Conservation (phyloP, 2,888 invertebrate species). For the Amblyjoppa fuscipennis region DNA sequence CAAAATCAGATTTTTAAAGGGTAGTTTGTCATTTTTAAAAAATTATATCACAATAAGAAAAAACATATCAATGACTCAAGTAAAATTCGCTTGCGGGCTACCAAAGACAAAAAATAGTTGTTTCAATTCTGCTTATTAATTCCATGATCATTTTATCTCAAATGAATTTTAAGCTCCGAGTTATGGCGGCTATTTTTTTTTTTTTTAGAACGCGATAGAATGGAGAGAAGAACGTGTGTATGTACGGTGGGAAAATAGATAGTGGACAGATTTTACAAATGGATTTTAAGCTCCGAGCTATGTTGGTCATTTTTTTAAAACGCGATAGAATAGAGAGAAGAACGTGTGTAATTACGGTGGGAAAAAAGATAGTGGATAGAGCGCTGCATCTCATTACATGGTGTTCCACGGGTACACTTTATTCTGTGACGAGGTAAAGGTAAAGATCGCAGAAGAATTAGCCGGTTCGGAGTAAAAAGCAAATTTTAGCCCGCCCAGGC, state of each 20-base stretch:
- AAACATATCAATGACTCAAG: too few species aligned
- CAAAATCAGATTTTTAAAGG: background rate
- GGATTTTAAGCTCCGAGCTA: background rate
- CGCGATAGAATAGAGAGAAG: background rate
- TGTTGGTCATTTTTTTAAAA: background rate
- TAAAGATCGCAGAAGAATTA: conserved; percentile 17
- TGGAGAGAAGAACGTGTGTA: background rate
- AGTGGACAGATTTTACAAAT: background rate
- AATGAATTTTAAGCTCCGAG: background rate
- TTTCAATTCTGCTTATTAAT: too few species aligned
- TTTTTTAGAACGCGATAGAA: background rate
- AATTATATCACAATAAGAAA: too few species aligned
- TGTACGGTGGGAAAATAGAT: background rate
- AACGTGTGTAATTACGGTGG: background rate
- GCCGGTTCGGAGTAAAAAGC: conserved; percentile 40
- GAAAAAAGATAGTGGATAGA: background rate
- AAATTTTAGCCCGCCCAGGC: conserved; percentile 28
- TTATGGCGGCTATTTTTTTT: background rate
- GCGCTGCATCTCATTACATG: background rate
- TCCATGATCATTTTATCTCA: background rate
- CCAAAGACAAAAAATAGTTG: too few species aligned
- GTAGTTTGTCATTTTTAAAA: background rate
- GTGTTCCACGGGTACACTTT: conserved; percentile 28
- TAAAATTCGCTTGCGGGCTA: too few species aligned
- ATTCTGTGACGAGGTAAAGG: conserved; percentile 17